Base-by-base conservation (phyloP, 2,113 vertebrate species). In the Turnix velox region DNA sequence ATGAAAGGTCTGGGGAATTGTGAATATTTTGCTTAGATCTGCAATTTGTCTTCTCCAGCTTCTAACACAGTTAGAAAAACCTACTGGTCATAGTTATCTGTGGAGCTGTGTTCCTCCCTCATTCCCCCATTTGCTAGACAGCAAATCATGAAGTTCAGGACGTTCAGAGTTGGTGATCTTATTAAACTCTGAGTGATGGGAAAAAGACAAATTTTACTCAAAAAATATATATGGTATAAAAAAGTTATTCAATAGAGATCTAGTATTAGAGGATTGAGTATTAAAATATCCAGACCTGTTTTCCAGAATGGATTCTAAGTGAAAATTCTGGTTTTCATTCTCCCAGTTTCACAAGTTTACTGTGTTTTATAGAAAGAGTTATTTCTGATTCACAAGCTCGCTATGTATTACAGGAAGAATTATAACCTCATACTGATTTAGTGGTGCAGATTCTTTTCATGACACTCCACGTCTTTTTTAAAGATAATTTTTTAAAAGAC, bases 251-350 rank as follows among this genome's bases (percentile, higher is more conserved):
- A 42, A 19, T 59, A 65, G n/a, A 33, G 35, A 48, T 35, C 7
- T 6, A 14, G 8, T 55, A n/a, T 67, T 43, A 22, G 67, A 89
- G 35, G 20, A 39, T 80, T 12, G 18, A 37, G 12, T 61, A 65
- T n/a, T 27, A 67, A 84, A 87, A 85, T 16, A 73, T 48, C 5
- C 14, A 62, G n/a, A 55, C 3, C 1, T 3, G 0, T 62, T 62
- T 80, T 78, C 27, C 25, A 40, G 28, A 28, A 7, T 77, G 16
- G 17, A 87, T 78, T 84, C 18, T 51, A 72, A 54, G 27, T 48
- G 17, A 87, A 88, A 78, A 69, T 5, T 63, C 59, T 84, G 9
- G 9, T 72, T 71, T 75, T 78, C n/a, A 43, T 88, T 87, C 28
- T 77, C 22, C 77, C 31, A 74, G 23, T 49, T 74, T 73, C 28